phyloP scores from a whole-genome alignment of 2,888 invertebrate genomes.

The Xiphydria camelus region DNA sequence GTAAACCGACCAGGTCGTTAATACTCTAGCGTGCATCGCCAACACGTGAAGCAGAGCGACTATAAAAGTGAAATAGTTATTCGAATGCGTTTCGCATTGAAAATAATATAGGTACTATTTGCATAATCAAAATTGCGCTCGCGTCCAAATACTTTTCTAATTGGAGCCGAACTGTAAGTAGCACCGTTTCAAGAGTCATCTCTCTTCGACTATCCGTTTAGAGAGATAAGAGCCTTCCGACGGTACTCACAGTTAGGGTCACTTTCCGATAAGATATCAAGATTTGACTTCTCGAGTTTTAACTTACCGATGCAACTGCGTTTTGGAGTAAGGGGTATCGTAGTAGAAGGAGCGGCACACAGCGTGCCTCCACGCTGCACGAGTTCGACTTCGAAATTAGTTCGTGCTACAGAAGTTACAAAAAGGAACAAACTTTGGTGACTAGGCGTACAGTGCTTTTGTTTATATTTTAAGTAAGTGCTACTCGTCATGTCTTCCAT shows the following conservation, averaged over 20 bases:
- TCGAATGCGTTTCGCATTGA: background rate
- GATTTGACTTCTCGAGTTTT: no score
- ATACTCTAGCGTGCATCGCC: constrained; percentile 80
- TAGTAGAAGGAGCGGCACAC: constrained; percentile 57
- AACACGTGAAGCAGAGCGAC: constrained; percentile 88
- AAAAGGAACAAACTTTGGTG: constrained; percentile 82
- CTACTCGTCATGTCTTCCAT: constrained; percentile 94
- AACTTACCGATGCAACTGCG: constrained; percentile 76
- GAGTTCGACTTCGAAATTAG: constrained; percentile 90
- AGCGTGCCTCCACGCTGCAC: constrained; percentile 87
- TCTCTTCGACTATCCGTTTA: no score
- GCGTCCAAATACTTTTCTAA: no score
- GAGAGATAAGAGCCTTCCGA: no score
- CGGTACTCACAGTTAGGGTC: no score
- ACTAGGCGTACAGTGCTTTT: constrained; percentile 68
- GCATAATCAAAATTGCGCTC: no score
- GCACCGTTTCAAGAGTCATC: no score
- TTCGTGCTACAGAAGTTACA: constrained; percentile 85
- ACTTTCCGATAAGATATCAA: no score
- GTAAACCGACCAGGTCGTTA: constrained; percentile 67
- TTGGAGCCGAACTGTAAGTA: no score
- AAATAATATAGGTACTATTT: no score
- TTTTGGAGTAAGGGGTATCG: constrained; percentile 70
- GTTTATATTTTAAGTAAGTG: constrained; percentile 79
- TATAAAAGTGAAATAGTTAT: constrained; percentile 49